Evolutionary conservation across 2,113 vertebrate genomes (phyloP), one percentile per base, ranked within the genome.

Genomic region (Nesogale talazaci): DNA sequence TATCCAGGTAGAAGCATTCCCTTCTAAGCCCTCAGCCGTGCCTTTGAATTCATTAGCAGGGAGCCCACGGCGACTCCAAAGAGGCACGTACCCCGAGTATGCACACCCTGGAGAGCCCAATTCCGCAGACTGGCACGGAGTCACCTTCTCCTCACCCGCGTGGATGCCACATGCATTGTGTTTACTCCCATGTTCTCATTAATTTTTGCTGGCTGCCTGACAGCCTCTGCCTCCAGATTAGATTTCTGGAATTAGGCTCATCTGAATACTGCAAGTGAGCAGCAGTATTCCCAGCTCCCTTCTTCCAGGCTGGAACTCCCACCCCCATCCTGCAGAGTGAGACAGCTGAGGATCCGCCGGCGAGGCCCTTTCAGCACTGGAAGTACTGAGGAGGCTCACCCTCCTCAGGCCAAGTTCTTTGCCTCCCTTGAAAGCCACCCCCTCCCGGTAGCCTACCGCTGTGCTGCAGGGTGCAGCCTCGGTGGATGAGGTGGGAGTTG

Each of bases 21-120:
- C 63, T 75, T 69, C 90, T 86, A 79, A 96, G 85, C 93, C 56
- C 72, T 77, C 57, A 16, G 76, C 78, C 27, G 1, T 95, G 96
- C 70, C 93, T 94, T 65, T 95, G 96, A 97, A 97, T 96, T 93
- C 93, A 94, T 96, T 96, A 97, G 86, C 93, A 75, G 6, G 0
- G 67, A 86, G 52, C 25, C 19, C 82, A 46, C 56, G 17, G 52
- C 16, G 23, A 40, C 46, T 46, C 78, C 87, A 52, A n/a, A 91
- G 79, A 94, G 86, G 86, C 83, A 57, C 31, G 1, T 9, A 75
- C 63, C 34, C 63, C 0, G 0, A 67, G 65, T 36, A 8, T 9
- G 23, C 56, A 34, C 29, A 82, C 72, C 38, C 79, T 5, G 3
- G 89, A 94, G 83, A 93, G 79, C 72, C 84, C 0, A 0, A 56